Conservation (phyloP, 2,888 invertebrate species). For the Megastigmus dorsalis region DNA sequence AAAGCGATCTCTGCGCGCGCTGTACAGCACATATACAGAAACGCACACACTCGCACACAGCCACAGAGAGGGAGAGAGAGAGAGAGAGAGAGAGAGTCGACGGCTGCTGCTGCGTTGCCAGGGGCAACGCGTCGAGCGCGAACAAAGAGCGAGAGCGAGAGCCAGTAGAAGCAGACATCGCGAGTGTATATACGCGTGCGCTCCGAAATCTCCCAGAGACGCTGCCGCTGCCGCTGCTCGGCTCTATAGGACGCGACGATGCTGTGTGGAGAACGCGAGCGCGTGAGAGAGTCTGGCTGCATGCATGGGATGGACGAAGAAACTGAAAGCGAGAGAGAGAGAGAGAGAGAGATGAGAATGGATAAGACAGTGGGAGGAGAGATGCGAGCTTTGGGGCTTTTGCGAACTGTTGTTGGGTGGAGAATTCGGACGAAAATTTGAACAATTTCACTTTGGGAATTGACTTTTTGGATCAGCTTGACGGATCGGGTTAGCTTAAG, state of each 20-base stretch:
- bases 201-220: background rate
- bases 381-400: too few relatives aligned
- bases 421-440: too few relatives aligned
- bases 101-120: constrained; percentile 24
- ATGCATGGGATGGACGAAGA: background rate
- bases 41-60: too few relatives aligned
- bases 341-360: background rate
- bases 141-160: constrained; percentile 31
- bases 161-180: too few relatives aligned
- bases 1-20: constrained; percentile 41
- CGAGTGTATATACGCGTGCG: background rate
- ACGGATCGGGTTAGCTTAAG: too few relatives aligned
- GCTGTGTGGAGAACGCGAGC: background rate
- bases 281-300: background rate
- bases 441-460: too few relatives aligned
- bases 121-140: constrained; percentile 37
- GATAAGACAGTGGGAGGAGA: background rate
- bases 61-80: too few relatives aligned
- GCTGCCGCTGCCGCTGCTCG: background rate
- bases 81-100: too few relatives aligned
- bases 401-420: too few relatives aligned
- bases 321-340: background rate
- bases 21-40: too few relatives aligned
- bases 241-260: constrained; percentile 10
- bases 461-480: too few relatives aligned